Percentiles rank a stretch among this genome's conserved stretches.
These are phyloP conservation scores for Syrmaticus mikado DNA, from an alignment of 2,113 vertebrate genomes.

Conservation along the genomic window DNA sequence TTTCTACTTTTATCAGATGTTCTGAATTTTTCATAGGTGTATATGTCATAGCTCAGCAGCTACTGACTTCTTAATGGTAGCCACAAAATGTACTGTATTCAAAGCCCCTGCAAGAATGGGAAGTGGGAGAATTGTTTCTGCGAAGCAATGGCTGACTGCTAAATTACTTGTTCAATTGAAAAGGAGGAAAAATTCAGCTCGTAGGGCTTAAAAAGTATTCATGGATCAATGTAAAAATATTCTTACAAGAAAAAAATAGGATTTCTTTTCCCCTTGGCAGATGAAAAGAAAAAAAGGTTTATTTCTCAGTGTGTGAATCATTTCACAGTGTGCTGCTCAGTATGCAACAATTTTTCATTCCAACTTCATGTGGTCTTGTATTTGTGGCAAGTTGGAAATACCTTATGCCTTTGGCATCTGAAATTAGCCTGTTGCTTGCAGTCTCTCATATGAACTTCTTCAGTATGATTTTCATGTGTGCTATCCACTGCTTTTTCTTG, in stretches of 20 bases:
- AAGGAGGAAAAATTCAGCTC: background rate
- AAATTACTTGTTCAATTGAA: background rate
- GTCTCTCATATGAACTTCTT: background rate
- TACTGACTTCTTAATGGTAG: background rate
- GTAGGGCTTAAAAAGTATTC: background rate
- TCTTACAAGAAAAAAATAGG: background rate
- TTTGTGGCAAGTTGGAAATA: background rate
- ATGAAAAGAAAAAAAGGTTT: background rate
- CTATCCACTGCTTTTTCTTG: background rate
- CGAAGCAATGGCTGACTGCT: background rate
- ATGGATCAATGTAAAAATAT: background rate
- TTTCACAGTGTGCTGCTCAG: background rate
- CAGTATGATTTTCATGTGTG: background rate
- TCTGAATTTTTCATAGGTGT: background rate
- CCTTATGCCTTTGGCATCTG: background rate
- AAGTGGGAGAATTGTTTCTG: background rate
- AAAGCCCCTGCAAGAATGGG: background rate
- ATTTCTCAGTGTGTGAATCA: background rate
- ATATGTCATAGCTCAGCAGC: background rate
- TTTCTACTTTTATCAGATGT: background rate
- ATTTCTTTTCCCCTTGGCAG: background rate
- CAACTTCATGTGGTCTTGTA: background rate
- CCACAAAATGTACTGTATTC: background rate
- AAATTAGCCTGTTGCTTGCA: background rate
- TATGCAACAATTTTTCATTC: background rate